Conservation (phyloP, 2,797 vertebrate species). For the Amphiprion clarkii region DNA sequence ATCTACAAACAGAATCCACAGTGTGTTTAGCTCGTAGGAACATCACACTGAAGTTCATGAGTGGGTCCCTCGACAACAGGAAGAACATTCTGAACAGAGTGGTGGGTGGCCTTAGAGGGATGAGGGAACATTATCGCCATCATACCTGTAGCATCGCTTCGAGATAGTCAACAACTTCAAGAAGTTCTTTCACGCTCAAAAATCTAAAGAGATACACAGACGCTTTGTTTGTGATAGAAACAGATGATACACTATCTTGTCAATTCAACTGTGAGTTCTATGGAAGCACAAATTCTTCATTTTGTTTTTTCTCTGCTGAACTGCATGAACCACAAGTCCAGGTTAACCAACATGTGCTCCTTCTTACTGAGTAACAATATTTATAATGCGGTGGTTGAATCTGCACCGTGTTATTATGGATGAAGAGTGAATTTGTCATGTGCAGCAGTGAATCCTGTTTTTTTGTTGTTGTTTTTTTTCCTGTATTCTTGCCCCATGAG, state of each 20-base stretch:
- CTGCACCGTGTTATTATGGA: neutral
- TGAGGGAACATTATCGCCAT: conserved; percentile 24
- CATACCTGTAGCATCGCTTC: conserved; percentile 18
- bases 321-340: conserved; percentile 1
- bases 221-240: conserved; percentile 39
- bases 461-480: neutral
- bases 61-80: neutral
- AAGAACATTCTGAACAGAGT: neutral
- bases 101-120: conserved; percentile 23
- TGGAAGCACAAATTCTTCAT: conserved; percentile 24
- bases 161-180: conserved; percentile 46
- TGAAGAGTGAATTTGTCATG: neutral
- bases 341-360: neutral
- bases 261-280: conserved; percentile 3
- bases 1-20: neutral
- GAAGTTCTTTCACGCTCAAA: conserved; percentile 12
- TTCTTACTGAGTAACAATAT: neutral
- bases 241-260: conserved; percentile 4
- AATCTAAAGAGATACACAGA: conserved; percentile 27
- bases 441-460: neutral
- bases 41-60: neutral
- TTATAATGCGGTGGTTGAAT: neutral
- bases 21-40: neutral
- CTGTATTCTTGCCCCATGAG: conserved; percentile 11
- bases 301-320: neutral